Evolutionary conservation across 2,113 vertebrate species (phyloP).

Genomic region (Penelope pileata): DNA sequence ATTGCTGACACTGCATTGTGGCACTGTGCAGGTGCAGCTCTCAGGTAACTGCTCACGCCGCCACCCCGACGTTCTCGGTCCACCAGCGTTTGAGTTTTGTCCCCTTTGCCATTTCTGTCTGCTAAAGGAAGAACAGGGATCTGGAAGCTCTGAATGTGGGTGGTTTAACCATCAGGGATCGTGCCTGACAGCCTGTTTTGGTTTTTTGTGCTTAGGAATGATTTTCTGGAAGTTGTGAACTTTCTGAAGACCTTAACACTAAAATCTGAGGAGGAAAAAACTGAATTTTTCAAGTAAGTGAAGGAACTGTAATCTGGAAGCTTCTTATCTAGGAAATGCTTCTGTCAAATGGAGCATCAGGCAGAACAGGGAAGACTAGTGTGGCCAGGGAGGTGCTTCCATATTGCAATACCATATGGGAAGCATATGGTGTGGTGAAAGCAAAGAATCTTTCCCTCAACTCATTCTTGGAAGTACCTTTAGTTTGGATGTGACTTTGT

Average conservation of each 20-base stretch:
- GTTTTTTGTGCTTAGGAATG: slow-evolving; percentile 83
- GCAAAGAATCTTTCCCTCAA: not conserved
- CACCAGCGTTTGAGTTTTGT: not conserved
- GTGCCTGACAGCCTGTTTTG: not conserved
- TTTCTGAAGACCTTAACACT: slow-evolving; percentile 95
- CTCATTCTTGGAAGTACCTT: not conserved
- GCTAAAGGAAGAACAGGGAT: not conserved
- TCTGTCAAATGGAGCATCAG: not conserved
- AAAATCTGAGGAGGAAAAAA: slow-evolving; percentile 96
- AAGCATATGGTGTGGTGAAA: no score
- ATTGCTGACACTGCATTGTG: not conserved
- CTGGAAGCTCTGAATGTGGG: not conserved
- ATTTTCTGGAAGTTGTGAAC: slow-evolving; percentile 95
- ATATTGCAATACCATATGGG: no score
- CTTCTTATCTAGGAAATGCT: not conserved
- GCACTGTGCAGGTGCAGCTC: no score
- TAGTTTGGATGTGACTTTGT: not conserved
- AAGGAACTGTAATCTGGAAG: not conserved
- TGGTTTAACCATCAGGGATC: not conserved
- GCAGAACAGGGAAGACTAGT: not conserved
- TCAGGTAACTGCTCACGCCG: not conserved
- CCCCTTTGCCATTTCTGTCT: not conserved
- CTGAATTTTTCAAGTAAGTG: slow-evolving; percentile 98
- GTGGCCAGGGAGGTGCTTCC: not conserved
- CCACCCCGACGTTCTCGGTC: not conserved